phyloP scores from a whole-genome alignment of 2,888 invertebrate genomes.

The Gandaritis pyraliata region DNA sequence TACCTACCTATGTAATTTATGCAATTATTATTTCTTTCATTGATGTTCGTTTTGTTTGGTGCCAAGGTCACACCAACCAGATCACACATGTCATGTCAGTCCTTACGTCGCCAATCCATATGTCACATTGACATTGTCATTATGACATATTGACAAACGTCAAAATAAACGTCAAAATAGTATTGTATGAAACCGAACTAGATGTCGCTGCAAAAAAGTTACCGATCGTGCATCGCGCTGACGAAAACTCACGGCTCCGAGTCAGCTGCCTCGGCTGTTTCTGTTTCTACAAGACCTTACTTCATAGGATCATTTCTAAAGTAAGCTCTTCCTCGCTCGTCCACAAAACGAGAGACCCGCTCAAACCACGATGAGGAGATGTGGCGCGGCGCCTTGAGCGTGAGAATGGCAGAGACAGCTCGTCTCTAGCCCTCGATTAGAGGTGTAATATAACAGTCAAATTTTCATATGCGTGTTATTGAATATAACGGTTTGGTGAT shows the following conservation, averaged over 20 bases:
- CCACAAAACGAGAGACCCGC: slow-evolving; percentile 24
- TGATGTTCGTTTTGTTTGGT: too few species aligned
- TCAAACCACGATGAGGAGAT: slow-evolving; percentile 46
- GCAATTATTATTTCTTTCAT: too few species aligned
- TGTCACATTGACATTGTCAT: slow-evolving; percentile 5
- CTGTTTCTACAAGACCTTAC: slow-evolving; percentile 41
- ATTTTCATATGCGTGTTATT: too few species aligned
- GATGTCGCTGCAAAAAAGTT: slow-evolving; percentile 22
- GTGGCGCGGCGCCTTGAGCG: slow-evolving; percentile 51
- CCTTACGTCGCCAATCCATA: too few species aligned
- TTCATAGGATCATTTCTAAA: too few species aligned
- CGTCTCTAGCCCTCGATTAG: slow-evolving; percentile 46
- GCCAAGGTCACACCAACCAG: too few species aligned
- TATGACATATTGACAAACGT: too few species aligned
- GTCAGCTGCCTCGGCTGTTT: neutral
- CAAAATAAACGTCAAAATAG: neutral
- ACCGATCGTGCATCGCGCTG: slow-evolving; percentile 32
- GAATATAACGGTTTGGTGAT: too few species aligned
- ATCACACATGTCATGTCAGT: too few species aligned
- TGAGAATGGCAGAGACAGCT: slow-evolving; percentile 44
- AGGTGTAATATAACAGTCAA: too few species aligned
- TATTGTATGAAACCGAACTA: neutral
- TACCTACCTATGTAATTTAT: too few species aligned
- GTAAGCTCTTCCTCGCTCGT: too few species aligned
- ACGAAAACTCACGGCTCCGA: slow-evolving; percentile 21